These are phyloP conservation scores for Calliopum simillimum DNA, from an alignment of 2,888 invertebrate genomes.

Conservation along the genomic window DNA sequence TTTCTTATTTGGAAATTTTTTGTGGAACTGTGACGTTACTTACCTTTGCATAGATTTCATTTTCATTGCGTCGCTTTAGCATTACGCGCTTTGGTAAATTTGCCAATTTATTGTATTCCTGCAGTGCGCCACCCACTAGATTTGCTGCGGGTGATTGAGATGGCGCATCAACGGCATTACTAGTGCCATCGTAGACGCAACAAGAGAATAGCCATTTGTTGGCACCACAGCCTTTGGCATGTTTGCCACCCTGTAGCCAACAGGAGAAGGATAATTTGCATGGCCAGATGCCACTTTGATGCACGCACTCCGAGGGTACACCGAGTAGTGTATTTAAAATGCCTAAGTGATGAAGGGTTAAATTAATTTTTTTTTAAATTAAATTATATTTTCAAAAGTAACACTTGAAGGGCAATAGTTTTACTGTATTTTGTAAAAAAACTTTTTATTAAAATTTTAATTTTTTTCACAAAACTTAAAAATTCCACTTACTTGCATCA, in stretches of 20 bases:
- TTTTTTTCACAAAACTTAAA: no score
- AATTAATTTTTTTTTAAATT: no score
- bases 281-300: slow-evolving; percentile 72
- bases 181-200: slow-evolving; percentile 68
- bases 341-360: slow-evolving; percentile 47
- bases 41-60: slow-evolving; percentile 58
- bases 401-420: no score
- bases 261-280: slow-evolving; percentile 80
- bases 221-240: slow-evolving; percentile 76
- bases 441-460: no score
- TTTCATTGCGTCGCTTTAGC: slow-evolving; percentile 63
- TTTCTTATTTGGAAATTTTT: not conserved
- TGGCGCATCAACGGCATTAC: not conserved
- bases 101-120: slow-evolving; percentile 58
- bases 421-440: no score
- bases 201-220: slow-evolving; percentile 80
- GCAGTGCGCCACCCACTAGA: slow-evolving; percentile 49
- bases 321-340: slow-evolving; percentile 64
- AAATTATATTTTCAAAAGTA: no score
- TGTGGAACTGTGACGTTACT: not conserved
- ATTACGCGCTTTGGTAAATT: slow-evolving; percentile 62
- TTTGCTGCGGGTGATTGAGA: slow-evolving; percentile 53
- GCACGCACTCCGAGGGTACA: slow-evolving; percentile 65
- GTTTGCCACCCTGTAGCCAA: slow-evolving; percentile 80
- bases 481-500: slow-evolving; percentile 39